Base-by-base conservation (phyloP, 2,113 vertebrate genomes). In the Otolemur garnettii region DNA sequence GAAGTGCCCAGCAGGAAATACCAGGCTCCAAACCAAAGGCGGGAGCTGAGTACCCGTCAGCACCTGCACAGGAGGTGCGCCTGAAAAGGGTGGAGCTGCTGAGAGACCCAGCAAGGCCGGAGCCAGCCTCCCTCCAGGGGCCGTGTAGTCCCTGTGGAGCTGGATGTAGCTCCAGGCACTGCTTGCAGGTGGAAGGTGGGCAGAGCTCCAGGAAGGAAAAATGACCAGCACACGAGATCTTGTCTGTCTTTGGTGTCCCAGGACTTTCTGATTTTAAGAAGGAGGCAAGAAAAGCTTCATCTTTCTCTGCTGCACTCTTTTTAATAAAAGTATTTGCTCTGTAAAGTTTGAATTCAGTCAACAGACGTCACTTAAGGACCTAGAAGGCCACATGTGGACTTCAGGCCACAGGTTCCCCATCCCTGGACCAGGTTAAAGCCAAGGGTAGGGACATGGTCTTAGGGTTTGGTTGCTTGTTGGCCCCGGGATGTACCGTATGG, bases 171-270 rank as follows among this genome's bases (percentile, higher is more conserved):
- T 97, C 72, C 93, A 96, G 96, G 93, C 95, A 86, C 97, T 97
- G 96, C 97, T 97, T 97, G 96, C 97, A 95, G 96, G 97, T 93
- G 95, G 97, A 87, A 83, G 89, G 93, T 98, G 97, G 84, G 97
- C 84, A 93, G 96, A 96, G 95, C 96, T 93, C 95, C 95, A 97
- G 98, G 26, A 94, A 68, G 66, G 96, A 97, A 97, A 94, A 96
- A 90, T 24, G 90, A 94, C 91, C 42, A 83, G 15, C 4, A 69
- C 5, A 13, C 97, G 96, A 92, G 97, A 82, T 97, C 96, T 97
- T 87, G 57, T 69, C 0, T 92, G 30, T 38, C 96, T 98, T 98
- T 97, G 97, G 83, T 96, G 91, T 91, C 69, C 88, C 55, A 55
- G 13, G 69, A 79, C 68, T 53, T 96, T 14, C 60, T 45, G 45